phyloP scores from a whole-genome alignment of 2,797 vertebrate genomes.

The Leptodactylus fallax region DNA sequence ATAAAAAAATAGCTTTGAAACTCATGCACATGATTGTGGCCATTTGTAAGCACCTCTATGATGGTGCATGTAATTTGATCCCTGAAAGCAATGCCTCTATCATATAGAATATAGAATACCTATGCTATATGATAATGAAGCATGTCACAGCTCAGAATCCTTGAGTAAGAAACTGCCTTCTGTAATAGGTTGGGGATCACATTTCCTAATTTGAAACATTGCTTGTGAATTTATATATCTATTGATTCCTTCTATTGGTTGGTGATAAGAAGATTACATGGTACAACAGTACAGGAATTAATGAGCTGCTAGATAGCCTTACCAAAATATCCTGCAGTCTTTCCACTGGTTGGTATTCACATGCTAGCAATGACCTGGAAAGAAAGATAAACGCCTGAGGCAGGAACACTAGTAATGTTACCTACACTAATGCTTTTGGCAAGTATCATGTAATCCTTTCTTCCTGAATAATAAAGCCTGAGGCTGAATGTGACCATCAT shows the following conservation, averaged over 20 bases:
- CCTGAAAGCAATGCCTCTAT: too few species aligned
- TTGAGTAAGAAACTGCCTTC: too few species aligned
- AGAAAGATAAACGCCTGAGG: constrained; percentile 28
- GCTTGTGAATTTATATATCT: neutral
- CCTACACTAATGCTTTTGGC: constrained; percentile 40
- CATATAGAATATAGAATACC: too few species aligned
- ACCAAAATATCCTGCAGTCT: constrained; percentile 1
- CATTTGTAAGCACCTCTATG: too few species aligned
- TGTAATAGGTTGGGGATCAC: too few species aligned
- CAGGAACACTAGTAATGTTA: constrained; percentile 36
- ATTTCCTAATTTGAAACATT: neutral
- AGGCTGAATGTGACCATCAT: constrained; percentile 41
- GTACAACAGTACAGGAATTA: neutral
- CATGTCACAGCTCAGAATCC: too few species aligned
- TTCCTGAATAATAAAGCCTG: constrained; percentile 48
- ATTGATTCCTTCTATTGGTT: neutral
- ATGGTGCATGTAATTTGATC: too few species aligned
- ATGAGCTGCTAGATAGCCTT: neutral
- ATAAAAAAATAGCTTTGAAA: too few species aligned
- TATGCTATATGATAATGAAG: too few species aligned
- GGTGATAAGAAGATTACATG: neutral
- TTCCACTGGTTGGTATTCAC: constrained; percentile 4
- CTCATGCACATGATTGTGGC: too few species aligned
- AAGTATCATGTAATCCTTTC: constrained; percentile 39
- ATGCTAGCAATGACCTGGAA: constrained; percentile 33